Percentiles rank a stretch among this genome's conserved stretches.
These are phyloP conservation scores for Epistrophe eligans DNA, from an alignment of 2,888 invertebrate genomes.

Conservation along the genomic window DNA sequence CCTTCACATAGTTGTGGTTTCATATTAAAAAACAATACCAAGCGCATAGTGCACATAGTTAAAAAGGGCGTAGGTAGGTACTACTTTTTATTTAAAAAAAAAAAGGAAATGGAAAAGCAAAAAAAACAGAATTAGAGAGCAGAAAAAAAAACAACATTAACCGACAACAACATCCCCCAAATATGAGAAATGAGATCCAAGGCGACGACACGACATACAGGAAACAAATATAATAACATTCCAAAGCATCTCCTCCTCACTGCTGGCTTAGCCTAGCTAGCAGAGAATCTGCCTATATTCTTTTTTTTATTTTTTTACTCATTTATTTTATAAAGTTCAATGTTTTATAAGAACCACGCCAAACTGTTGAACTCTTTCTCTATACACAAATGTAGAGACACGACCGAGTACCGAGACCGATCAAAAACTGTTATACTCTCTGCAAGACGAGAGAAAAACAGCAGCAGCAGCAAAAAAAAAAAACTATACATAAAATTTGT, in stretches of 20 bases:
- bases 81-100: slow-evolving; percentile 21
- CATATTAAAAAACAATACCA: slow-evolving; percentile 9
- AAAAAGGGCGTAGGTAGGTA: slow-evolving; percentile 73
- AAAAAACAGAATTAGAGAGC: slow-evolving; percentile 22
- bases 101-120: slow-evolving; percentile 17
- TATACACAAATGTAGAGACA: slow-evolving; percentile 46
- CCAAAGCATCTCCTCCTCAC: slow-evolving; percentile 50
- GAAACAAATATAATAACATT: slow-evolving; percentile 49
- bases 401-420: slow-evolving; percentile 8
- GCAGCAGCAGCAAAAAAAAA: slow-evolving; percentile 33
- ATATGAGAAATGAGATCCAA: slow-evolving; percentile 28
- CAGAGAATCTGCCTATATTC: background rate
- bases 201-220: slow-evolving; percentile 40
- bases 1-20: background rate
- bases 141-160: slow-evolving; percentile 10
- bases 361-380: slow-evolving; percentile 75
- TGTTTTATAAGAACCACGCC: slow-evolving; percentile 74
- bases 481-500: slow-evolving; percentile 65
- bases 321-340: slow-evolving; percentile 56
- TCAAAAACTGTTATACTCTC: slow-evolving; percentile 71
- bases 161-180: slow-evolving; percentile 18
- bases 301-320: slow-evolving; percentile 29
- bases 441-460: slow-evolving; percentile 17
- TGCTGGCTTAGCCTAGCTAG: slow-evolving; percentile 1
- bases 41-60: slow-evolving; percentile 58